Percentiles rank a stretch among this genome's conserved stretches.
Conservation (phyloP, 2,113 vertebrate species). For the Canis aureus region DNA sequence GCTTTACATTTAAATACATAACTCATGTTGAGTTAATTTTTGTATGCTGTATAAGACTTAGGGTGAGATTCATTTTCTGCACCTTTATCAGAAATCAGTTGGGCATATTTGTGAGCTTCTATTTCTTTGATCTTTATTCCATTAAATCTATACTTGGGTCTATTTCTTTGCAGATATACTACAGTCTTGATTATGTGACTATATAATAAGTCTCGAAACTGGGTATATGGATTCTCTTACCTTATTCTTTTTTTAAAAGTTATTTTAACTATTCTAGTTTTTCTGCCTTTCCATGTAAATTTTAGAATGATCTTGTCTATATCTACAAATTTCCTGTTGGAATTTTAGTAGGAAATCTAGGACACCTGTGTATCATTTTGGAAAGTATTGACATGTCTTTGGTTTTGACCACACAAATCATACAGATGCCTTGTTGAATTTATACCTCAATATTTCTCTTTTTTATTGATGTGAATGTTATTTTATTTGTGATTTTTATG, state of each 20-base stretch:
- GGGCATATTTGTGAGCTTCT: background rate
- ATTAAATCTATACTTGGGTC: background rate
- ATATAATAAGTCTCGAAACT: background rate
- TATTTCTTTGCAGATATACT: background rate
- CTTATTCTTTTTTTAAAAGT: background rate
- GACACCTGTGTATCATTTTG: background rate
- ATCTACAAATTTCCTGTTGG: background rate
- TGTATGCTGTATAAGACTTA: accelerated
- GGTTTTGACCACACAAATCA: background rate
- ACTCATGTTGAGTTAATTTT: too few relatives aligned
- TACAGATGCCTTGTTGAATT: background rate
- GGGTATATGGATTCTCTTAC: background rate
- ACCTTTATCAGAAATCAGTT: background rate
- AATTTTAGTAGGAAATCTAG: background rate
- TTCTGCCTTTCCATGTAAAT: background rate
- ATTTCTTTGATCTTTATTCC: background rate
- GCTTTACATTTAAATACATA: background rate
- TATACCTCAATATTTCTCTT: too few relatives aligned
- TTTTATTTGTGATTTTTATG: slow-evolving; percentile 10
- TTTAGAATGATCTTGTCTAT: background rate
- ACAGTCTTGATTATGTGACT: background rate
- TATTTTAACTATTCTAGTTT: background rate
- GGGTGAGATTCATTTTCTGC: too few relatives aligned
- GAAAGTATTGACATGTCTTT: background rate
- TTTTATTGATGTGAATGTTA: background rate